Evolutionary conservation across 2,888 invertebrate species (phyloP).

Genomic region (Augochlorella aurata): DNA sequence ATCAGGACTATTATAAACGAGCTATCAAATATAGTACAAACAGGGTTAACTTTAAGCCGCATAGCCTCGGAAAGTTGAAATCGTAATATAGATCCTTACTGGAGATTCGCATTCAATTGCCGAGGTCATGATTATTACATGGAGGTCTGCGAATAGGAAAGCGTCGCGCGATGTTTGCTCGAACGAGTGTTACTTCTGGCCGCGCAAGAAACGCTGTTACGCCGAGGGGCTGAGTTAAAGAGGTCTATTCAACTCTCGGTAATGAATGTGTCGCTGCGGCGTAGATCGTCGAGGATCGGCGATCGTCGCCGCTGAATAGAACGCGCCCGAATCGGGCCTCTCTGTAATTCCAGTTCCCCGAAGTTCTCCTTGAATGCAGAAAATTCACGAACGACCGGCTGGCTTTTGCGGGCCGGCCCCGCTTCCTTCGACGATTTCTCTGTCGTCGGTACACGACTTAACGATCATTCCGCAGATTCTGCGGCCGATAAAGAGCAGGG

Average conservation of each 20-base stretch:
- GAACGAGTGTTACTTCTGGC: slow-evolving; percentile 54
- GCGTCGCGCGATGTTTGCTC: slow-evolving; percentile 6
- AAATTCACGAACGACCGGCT: slow-evolving; percentile 1
- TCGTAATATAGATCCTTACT: too few relatives aligned
- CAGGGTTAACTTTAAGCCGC: too few relatives aligned
- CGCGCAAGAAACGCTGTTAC: slow-evolving; percentile 70
- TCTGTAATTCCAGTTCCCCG: neutral
- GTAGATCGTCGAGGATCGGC: slow-evolving; percentile 39
- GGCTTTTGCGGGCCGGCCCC: slow-evolving; percentile 18
- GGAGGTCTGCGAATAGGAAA: neutral
- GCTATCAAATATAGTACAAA: too few relatives aligned
- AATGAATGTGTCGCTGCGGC: slow-evolving; percentile 70
- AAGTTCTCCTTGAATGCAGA: neutral
- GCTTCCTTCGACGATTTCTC: slow-evolving; percentile 36
- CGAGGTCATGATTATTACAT: slow-evolving; percentile 30
- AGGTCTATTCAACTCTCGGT: slow-evolving; percentile 68
- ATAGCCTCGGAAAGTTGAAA: too few relatives aligned
- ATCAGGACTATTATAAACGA: too few relatives aligned
- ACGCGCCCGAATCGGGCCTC: neutral
- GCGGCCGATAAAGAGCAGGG: slow-evolving; percentile 47
- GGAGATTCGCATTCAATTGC: neutral
- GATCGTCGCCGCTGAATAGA: slow-evolving; percentile 36
- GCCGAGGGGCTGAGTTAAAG: slow-evolving; percentile 61
- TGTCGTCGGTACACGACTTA: slow-evolving; percentile 46
- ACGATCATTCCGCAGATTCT: slow-evolving; percentile 55